Evolutionary conservation across 2,113 vertebrate genomes (phyloP).

Genomic region (Daubentonia madagascariensis): DNA sequence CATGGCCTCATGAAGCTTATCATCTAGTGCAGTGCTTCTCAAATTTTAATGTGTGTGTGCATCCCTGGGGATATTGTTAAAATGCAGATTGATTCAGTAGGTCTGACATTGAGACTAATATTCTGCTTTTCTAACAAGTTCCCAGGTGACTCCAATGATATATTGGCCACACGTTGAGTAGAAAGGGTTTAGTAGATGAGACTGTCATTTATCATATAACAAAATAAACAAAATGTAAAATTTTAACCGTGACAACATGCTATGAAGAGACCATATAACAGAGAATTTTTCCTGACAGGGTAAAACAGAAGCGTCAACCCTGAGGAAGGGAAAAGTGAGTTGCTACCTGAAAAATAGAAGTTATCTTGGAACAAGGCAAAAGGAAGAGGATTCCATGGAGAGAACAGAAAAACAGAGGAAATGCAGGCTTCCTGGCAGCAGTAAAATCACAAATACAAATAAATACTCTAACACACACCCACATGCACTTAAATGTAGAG

Average conservation of each 20-base stretch:
- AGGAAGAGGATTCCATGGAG: rapidly evolving
- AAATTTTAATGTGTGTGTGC: not conserved
- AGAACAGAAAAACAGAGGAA: not conserved
- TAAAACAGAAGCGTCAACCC: not conserved
- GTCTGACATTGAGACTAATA: not conserved
- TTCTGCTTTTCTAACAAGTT: not conserved
- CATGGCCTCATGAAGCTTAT: not conserved
- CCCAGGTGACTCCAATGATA: not conserved
- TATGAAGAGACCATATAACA: not conserved
- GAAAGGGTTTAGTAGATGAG: not conserved
- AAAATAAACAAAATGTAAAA: not conserved
- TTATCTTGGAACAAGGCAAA: not conserved
- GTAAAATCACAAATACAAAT: not conserved
- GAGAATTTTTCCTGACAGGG: not conserved
- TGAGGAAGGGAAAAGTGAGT: not conserved
- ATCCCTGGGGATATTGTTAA: not conserved
- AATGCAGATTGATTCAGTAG: not conserved
- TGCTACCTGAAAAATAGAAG: not conserved
- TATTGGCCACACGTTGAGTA: not conserved
- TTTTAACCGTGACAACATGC: not conserved
- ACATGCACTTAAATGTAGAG: not conserved
- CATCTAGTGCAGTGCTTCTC: not conserved
- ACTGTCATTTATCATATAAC: not conserved
- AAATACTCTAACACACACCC: not conserved
- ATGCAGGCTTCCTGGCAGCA: rapidly evolving